These are phyloP conservation scores for Acleris literana DNA, from an alignment of 2,888 invertebrate genomes.

Conservation along the genomic window DNA sequence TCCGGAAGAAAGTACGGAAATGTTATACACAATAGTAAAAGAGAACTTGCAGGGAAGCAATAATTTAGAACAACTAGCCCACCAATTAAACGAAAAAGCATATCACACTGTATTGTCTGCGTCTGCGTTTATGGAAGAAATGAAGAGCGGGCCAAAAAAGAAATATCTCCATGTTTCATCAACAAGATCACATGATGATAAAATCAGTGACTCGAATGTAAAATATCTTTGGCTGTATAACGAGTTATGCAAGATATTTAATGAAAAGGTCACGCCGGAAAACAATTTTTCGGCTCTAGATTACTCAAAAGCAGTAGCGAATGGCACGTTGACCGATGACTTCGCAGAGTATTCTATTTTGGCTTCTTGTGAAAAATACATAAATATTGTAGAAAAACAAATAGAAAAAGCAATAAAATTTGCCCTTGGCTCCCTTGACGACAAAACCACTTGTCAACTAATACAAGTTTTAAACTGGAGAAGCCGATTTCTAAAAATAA, in stretches of 20 bases:
- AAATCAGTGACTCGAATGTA: conserved; percentile 57
- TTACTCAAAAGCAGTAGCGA: conserved; percentile 76
- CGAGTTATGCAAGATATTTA: conserved; percentile 51
- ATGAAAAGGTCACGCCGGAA: conserved; percentile 43
- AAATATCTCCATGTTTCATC: too few relatives aligned
- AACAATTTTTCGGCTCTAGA: conserved; percentile 68
- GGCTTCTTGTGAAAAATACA: conserved; percentile 76
- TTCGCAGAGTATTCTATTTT: conserved; percentile 81
- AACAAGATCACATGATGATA: conserved; percentile 38
- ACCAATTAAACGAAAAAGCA: conserved; percentile 52
- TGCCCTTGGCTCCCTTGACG: conserved; percentile 53
- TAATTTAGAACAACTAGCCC: conserved; percentile 39
- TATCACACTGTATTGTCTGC: conserved; percentile 37
- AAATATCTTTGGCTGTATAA: conserved; percentile 77
- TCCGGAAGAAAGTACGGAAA: conserved; percentile 46
- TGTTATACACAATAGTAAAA: conserved; percentile 51
- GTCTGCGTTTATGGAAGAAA: conserved; percentile 37
- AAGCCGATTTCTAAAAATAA: conserved; percentile 70
- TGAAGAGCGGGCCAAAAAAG: conserved; percentile 42
- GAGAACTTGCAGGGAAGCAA: conserved; percentile 40
- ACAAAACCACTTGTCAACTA: conserved; percentile 65
- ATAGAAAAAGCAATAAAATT: conserved; percentile 64
- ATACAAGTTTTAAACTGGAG: conserved; percentile 82
- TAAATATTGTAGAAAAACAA: conserved; percentile 71
- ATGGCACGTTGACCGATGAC: conserved; percentile 72